phyloP scores from a whole-genome alignment of 2,888 invertebrate genomes.

The Harpagoxenus sublaevis region DNA sequence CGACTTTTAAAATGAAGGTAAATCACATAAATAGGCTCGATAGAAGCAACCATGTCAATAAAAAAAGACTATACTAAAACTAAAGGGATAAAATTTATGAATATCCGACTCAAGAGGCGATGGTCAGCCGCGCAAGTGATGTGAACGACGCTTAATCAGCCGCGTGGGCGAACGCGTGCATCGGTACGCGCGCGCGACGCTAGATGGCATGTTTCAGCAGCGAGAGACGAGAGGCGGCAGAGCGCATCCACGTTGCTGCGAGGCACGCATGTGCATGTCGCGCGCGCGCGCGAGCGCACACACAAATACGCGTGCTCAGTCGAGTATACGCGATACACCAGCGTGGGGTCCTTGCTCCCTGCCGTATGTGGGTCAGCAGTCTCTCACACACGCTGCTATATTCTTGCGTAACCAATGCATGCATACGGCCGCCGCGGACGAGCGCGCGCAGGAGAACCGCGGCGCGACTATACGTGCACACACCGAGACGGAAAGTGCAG shows the following conservation, averaged over 20 bases:
- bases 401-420: constrained; percentile 86
- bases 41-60: neutral
- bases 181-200: constrained; percentile 58
- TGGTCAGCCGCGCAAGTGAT: neutral
- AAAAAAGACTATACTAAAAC: neutral
- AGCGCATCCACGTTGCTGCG: constrained; percentile 48
- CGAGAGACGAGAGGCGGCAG: neutral
- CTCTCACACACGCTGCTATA: constrained; percentile 85
- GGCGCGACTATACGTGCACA: constrained; percentile 62
- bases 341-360: constrained; percentile 86
- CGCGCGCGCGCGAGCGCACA: constrained; percentile 66
- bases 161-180: constrained; percentile 62
- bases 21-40: neutral
- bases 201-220: constrained; percentile 69
- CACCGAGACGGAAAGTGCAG: constrained; percentile 76
- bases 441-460: constrained; percentile 47
- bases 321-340: constrained; percentile 75
- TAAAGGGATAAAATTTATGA: neutral
- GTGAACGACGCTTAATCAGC: constrained; percentile 63
- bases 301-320: constrained; percentile 46
- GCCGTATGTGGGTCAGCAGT: constrained; percentile 86
- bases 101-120: neutral
- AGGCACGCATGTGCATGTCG: constrained; percentile 52
- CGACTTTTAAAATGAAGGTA: neutral
- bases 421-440: constrained; percentile 63